These are phyloP conservation scores for Alviniconcha strummeri DNA, from an alignment of 2,888 invertebrate genomes.

Conservation along the genomic window DNA sequence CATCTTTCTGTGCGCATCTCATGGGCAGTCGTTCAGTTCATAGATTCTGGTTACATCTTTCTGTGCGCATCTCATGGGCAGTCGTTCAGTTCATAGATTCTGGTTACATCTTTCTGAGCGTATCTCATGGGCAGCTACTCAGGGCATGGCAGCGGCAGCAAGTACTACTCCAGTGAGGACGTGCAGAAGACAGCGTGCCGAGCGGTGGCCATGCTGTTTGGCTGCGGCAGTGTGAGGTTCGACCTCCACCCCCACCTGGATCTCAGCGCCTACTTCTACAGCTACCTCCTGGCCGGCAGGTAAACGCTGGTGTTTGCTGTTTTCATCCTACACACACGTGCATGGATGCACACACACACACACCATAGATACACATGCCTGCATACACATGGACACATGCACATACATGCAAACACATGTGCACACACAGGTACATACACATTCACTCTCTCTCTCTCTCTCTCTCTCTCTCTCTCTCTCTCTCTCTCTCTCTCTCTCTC, in stretches of 20 bases:
- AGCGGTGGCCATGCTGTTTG: constrained; percentile 81
- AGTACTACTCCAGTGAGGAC: constrained; percentile 78
- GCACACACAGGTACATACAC: too few relatives aligned
- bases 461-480: background rate
- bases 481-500: constrained; percentile 7
- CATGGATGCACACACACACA: too few relatives aligned
- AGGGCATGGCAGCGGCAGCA: constrained; percentile 86
- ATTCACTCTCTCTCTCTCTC: background rate
- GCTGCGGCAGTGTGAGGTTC: constrained; percentile 82
- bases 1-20: too few relatives aligned
- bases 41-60: too few relatives aligned
- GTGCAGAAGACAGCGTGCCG: constrained; percentile 77
- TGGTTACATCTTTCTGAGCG: background rate
- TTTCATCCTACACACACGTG: background rate
- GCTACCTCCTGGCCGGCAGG: constrained; percentile 82
- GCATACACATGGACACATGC: background rate
- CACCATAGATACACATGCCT: background rate
- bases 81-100: too few relatives aligned
- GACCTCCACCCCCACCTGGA: constrained; percentile 77
- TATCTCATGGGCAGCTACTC: constrained; percentile 78
- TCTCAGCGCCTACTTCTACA: constrained; percentile 79
- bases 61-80: too few relatives aligned
- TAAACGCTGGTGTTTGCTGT: constrained; percentile 66
- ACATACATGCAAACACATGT: too few relatives aligned
- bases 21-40: too few relatives aligned